Percentiles rank a stretch among this genome's conserved stretches.
Conservation (phyloP, 2,888 invertebrate genomes). For the Phengaris alcon region DNA sequence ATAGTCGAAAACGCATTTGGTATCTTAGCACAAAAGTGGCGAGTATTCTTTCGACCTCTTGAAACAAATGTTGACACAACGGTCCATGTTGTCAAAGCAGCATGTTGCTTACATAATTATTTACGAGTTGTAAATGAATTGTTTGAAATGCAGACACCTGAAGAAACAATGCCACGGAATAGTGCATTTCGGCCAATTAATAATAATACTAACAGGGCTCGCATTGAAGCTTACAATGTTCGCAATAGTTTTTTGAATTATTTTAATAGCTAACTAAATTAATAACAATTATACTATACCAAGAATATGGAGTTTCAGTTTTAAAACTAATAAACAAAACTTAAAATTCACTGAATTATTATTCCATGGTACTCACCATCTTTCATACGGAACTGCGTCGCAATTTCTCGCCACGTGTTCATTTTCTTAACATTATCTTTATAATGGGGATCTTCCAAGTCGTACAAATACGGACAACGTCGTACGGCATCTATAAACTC, state of each 20-base stretch:
- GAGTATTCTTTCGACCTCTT: slow-evolving; percentile 31
- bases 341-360: slow-evolving; percentile 14
- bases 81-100: slow-evolving; percentile 37
- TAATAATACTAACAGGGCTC: slow-evolving; percentile 19
- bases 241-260: slow-evolving; percentile 20
- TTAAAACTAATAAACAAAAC: slow-evolving; percentile 9
- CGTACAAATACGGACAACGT: slow-evolving; percentile 16
- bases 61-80: slow-evolving; percentile 34
- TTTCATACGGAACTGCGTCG: slow-evolving; percentile 12
- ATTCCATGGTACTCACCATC: slow-evolving; percentile 3
- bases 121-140: slow-evolving; percentile 30
- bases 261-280: slow-evolving; percentile 23
- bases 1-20: slow-evolving; percentile 26
- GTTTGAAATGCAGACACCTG: slow-evolving; percentile 20
- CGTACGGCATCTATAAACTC: slow-evolving; percentile 13
- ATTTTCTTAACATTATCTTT: slow-evolving; percentile 19
- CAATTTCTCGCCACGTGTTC: slow-evolving; percentile 16
- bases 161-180: slow-evolving; percentile 34
- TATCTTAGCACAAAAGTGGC: slow-evolving; percentile 1
- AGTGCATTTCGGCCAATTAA: slow-evolving; percentile 25
- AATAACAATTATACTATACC: slow-evolving; percentile 15
- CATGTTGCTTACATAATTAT: slow-evolving; percentile 36
- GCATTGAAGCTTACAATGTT: slow-evolving; percentile 17
- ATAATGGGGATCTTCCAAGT: slow-evolving; percentile 5
- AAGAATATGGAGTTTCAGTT: slow-evolving; percentile 3